These are phyloP conservation scores for Riptortus pedestris DNA, from an alignment of 1,140 invertebrate species.

Conservation along the genomic window DNA sequence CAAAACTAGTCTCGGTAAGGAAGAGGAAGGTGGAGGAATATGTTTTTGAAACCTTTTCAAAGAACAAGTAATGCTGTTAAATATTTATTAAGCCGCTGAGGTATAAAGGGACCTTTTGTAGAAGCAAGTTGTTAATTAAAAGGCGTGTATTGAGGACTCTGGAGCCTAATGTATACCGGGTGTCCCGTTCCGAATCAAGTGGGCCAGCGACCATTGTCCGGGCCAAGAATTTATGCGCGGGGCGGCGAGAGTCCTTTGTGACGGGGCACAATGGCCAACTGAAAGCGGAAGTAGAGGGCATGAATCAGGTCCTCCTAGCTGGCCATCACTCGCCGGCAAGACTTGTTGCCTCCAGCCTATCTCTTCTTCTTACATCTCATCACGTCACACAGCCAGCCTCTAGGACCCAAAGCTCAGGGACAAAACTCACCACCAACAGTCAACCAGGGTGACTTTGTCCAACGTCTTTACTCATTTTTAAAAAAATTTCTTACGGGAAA, in stretches of 20 bases:
- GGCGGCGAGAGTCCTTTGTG: constrained; percentile 3
- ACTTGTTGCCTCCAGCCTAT: too few species aligned
- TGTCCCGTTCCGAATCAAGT: constrained; percentile 9
- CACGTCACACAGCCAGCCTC: too few species aligned
- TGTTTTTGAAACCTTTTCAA: too few species aligned
- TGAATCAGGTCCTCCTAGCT: constrained; percentile 1
- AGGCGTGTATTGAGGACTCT: constrained; percentile 13
- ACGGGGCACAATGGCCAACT: constrained; percentile 3
- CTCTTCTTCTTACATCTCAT: too few species aligned
- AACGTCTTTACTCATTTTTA: too few species aligned
- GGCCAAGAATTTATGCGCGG: constrained; percentile 11
- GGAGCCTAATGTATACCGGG: constrained; percentile 13
- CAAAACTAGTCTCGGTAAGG: too few species aligned
- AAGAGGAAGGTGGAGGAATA: too few species aligned
- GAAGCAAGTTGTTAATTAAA: constrained; percentile 16
- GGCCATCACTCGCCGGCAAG: background rate
- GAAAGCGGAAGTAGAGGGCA: constrained; percentile 6
- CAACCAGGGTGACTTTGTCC: too few species aligned
- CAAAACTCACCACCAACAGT: too few species aligned
- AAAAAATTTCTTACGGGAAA: too few species aligned
- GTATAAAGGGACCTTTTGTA: background rate
- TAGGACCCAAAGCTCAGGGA: too few species aligned
- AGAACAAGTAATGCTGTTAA: constrained; percentile 5
- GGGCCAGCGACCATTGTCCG: background rate
- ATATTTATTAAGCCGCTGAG: constrained; percentile 7